Percentiles rank a stretch among this genome's conserved stretches.
These are phyloP conservation scores for Nothobranchius kuhntae DNA, from an alignment of 2,113 vertebrate species.

Conservation along the genomic window DNA sequence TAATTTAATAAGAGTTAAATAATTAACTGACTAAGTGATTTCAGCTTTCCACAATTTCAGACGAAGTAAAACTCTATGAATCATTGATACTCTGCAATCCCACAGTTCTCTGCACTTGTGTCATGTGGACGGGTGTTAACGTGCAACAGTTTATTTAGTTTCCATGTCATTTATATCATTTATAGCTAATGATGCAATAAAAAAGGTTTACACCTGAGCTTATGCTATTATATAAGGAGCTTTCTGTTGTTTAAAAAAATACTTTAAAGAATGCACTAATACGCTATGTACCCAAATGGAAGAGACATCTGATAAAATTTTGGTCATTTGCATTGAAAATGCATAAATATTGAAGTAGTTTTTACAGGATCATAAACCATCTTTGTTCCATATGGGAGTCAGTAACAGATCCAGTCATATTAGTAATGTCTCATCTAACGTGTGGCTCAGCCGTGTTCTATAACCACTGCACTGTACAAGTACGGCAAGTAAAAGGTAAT, in stretches of 20 bases:
- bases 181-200: neutral
- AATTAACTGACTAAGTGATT: slow-evolving; percentile 39
- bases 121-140: neutral
- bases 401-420: no score
- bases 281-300: no score
- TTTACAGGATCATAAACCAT: no score
- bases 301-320: no score
- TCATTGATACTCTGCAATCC: slow-evolving; percentile 28
- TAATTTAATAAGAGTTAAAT: slow-evolving; percentile 59
- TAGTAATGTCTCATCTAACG: no score
- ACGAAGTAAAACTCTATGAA: slow-evolving; percentile 28
- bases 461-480: no score
- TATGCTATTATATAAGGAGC: no score
- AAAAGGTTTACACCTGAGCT: neutral
- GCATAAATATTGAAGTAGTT: neutral
- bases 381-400: no score
- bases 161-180: neutral
- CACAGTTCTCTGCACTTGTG: neutral
- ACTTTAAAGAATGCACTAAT: no score
- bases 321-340: neutral
- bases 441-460: neutral
- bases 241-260: no score
- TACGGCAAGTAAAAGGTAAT: no score
- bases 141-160: neutral
- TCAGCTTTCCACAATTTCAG: slow-evolving; percentile 29